A percentile compares a stretch with the other conserved stretches of the same genome.
Evolutionary conservation across 2,797 vertebrate species (phyloP).

Genomic region (Cyclura pinguis): DNA sequence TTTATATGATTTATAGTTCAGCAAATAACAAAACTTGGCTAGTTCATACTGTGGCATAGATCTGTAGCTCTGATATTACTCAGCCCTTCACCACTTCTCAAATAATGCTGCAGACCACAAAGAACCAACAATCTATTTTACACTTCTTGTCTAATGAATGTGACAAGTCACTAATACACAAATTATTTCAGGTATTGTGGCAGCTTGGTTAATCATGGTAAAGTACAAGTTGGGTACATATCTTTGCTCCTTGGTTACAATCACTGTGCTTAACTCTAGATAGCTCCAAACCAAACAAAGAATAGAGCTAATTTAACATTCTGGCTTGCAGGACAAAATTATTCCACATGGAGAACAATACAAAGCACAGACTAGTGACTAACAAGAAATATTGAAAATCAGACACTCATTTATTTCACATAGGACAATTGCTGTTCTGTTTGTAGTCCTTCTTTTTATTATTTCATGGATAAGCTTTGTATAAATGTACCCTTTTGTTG

Average conservation of each 20-base stretch:
- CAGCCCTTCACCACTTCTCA: conserved; percentile 4
- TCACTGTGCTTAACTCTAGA: not conserved
- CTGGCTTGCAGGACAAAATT: not conserved
- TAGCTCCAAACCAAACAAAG: not conserved
- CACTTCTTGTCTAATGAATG: not conserved
- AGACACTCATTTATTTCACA: not conserved
- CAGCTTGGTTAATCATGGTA: conserved; percentile 2
- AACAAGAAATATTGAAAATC: not conserved
- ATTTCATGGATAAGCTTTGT: not conserved
- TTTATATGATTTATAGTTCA: conserved; percentile 36
- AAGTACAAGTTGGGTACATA: not conserved
- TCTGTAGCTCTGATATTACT: conserved; percentile 24
- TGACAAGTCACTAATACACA: not conserved
- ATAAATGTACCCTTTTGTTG: not conserved
- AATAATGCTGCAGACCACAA: not conserved
- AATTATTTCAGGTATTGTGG: conserved; percentile 8
- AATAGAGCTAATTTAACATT: not conserved
- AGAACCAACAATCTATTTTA: not conserved
- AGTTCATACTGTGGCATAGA: not conserved
- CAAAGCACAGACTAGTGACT: not conserved
- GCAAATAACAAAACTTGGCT: conserved; percentile 24
- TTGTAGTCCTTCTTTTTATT: not conserved
- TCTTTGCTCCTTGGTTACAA: not conserved
- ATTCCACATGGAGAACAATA: not conserved
- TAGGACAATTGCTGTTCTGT: not conserved